Percentiles rank a stretch among this genome's conserved stretches.
phyloP scores from a whole-genome alignment of 2,113 vertebrate species.

The Tyto alba region DNA sequence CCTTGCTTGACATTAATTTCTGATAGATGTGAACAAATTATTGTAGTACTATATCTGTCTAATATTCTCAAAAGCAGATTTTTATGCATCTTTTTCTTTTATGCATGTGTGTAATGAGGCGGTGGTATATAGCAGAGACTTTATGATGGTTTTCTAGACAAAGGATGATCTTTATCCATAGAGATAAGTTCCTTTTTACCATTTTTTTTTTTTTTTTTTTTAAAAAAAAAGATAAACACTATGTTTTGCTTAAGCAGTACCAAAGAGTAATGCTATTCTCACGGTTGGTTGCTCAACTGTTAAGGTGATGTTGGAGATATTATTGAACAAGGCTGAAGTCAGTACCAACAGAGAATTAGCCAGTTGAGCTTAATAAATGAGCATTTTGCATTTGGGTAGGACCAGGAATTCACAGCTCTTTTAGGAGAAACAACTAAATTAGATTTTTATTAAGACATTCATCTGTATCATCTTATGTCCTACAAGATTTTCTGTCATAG shows the following conservation, averaged over 20 bases:
- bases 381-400: not conserved
- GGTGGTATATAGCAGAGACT: not conserved
- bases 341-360: not conserved
- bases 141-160: not conserved
- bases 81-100: not conserved
- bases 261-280: not conserved
- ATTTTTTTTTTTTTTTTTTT: too few relatives aligned
- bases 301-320: not conserved
- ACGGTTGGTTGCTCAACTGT: not conserved
- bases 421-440: not conserved
- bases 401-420: not conserved
- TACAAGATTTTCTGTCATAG: not conserved
- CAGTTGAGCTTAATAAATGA: not conserved
- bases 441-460: not conserved
- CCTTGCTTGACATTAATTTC: not conserved
- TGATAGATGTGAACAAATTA: not conserved
- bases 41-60: not conserved
- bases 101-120: not conserved
- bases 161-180: not conserved
- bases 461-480: not conserved
- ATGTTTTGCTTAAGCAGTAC: not conserved
- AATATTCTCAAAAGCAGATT: not conserved
- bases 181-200: not conserved
- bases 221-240: not conserved
- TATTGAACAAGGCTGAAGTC: not conserved